These are phyloP conservation scores for Macrophya annulata DNA, from an alignment of 2,888 invertebrate genomes.

Conservation along the genomic window DNA sequence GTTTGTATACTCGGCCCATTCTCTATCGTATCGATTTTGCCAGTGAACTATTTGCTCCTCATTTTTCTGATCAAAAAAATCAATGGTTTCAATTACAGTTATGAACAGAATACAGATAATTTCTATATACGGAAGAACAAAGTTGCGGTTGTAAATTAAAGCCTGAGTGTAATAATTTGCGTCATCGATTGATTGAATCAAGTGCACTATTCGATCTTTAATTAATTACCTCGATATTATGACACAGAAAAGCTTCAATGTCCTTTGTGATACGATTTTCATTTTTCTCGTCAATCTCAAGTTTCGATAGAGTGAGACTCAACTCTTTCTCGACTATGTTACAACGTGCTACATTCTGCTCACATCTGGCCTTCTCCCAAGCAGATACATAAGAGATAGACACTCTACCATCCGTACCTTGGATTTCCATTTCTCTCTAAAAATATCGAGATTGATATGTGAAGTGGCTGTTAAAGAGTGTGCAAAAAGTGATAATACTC, in stretches of 20 bases:
- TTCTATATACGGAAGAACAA: background rate
- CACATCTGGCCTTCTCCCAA: conserved; percentile 77
- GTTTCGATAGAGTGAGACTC: conserved; percentile 68
- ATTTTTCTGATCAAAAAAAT: conserved; percentile 71
- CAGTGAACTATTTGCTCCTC: conserved; percentile 75
- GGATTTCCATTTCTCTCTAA: conserved; percentile 69
- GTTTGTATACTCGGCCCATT: conserved; percentile 74
- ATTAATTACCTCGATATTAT: conserved; percentile 71
- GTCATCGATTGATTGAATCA: background rate
- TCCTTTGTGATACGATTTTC: conserved; percentile 76
- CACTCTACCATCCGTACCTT: conserved; percentile 66
- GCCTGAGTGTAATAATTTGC: background rate
- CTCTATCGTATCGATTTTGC: conserved; percentile 76
- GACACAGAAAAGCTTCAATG: conserved; percentile 72
- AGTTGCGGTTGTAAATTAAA: background rate
- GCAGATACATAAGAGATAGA: conserved; percentile 69
- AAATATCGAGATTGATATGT: conserved; percentile 13
- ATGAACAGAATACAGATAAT: background rate
- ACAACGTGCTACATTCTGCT: conserved; percentile 73
- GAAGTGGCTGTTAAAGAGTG: background rate
- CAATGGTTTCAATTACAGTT: conserved; percentile 14
- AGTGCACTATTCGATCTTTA: conserved; percentile 56
- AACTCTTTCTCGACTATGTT: conserved; percentile 71
- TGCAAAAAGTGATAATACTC: background rate
- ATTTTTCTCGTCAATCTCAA: conserved; percentile 73